Evolutionary conservation across 2,797 vertebrate species (phyloP).

Genomic region (Pelochelys cantorii): DNA sequence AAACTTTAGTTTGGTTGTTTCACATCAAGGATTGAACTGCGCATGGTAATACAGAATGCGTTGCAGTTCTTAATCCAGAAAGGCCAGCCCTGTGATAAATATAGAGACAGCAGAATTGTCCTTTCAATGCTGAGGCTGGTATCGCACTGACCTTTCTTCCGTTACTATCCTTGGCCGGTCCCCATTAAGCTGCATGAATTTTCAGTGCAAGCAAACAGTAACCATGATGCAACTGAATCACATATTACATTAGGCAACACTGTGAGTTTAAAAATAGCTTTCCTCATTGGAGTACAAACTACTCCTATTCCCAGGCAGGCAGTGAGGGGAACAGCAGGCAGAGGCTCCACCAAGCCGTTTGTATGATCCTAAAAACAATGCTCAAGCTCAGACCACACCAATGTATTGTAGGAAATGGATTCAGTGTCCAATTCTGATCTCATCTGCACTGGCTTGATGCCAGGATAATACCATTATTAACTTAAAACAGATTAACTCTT

Average conservation of each 20-base stretch:
- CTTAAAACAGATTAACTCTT: background rate
- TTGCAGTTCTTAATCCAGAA: accelerated
- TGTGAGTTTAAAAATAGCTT: background rate
- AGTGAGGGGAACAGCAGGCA: background rate
- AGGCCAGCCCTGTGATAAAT: accelerated
- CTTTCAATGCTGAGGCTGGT: too few species aligned
- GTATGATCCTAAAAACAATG: background rate
- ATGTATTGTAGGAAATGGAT: background rate
- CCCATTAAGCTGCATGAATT: background rate
- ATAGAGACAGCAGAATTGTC: background rate
- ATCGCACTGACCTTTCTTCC: background rate
- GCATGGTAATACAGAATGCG: accelerated
- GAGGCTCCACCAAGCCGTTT: background rate
- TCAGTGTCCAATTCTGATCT: background rate
- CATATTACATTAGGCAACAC: background rate
- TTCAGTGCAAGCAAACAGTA: background rate
- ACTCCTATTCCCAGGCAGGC: background rate
- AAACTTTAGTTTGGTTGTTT: background rate
- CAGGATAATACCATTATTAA: background rate
- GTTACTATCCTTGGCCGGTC: accelerated
- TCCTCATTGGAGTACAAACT: background rate
- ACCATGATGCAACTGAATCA: background rate
- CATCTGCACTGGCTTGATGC: background rate
- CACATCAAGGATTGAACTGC: background rate
- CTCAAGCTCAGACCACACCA: background rate